Conservation (phyloP, 2,888 invertebrate species). For the Leptura quadrifasciata region DNA sequence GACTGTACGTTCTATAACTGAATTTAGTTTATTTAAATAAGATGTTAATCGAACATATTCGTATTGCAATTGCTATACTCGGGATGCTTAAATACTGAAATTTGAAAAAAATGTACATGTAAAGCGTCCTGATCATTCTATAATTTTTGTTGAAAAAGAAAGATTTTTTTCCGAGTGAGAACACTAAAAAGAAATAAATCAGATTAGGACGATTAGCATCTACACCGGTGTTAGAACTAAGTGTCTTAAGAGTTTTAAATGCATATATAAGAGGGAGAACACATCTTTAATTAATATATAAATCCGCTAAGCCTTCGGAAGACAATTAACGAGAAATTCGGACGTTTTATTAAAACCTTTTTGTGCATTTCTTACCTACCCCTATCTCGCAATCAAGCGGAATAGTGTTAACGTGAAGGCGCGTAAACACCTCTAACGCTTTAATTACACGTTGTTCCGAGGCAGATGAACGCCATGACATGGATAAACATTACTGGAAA, state of each 20-base stretch:
- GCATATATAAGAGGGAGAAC: slow-evolving; percentile 13
- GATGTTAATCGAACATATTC: no score
- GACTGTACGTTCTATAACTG: no score
- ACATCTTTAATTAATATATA: slow-evolving; percentile 44
- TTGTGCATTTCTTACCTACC: slow-evolving; percentile 53
- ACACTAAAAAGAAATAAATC: neutral
- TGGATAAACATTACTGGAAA: slow-evolving; percentile 45
- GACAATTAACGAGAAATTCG: slow-evolving; percentile 63
- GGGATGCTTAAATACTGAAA: no score
- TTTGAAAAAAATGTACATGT: no score
- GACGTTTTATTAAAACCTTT: slow-evolving; percentile 67
- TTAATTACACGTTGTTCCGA: slow-evolving; percentile 66
- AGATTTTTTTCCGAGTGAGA: neutral
- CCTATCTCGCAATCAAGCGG: slow-evolving; percentile 67
- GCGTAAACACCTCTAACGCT: slow-evolving; percentile 69
- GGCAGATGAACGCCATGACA: slow-evolving; percentile 41
- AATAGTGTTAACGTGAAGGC: slow-evolving; percentile 67
- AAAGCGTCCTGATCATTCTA: no score
- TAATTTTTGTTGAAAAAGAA: neutral
- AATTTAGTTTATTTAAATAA: no score
- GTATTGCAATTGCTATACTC: no score
- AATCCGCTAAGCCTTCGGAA: slow-evolving; percentile 51
- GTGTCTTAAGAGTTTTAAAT: slow-evolving; percentile 1
- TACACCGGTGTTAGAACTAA: slow-evolving; percentile 4
- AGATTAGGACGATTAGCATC: neutral